Conservation (phyloP, 2,797 vertebrate species). For the Discoglossus pictus region DNA sequence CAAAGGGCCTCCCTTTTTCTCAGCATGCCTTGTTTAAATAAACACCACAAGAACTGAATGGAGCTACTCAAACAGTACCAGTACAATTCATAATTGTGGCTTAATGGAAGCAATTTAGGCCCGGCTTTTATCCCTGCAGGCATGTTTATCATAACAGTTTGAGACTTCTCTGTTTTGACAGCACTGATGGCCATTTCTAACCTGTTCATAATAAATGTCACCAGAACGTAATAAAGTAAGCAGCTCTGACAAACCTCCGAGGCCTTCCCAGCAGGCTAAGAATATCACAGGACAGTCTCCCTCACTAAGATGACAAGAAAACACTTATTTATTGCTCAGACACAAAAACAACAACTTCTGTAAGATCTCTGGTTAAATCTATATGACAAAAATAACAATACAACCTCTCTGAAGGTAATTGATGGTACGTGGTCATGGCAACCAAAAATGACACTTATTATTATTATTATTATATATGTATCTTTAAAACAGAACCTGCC, state of each 20-base stretch:
- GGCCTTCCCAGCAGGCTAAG: slow-evolving; percentile 47
- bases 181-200: slow-evolving; percentile 58
- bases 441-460: too few relatives aligned
- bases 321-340: slow-evolving; percentile 52
- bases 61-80: slow-evolving; percentile 55
- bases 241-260: slow-evolving; percentile 43
- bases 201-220: slow-evolving; percentile 68
- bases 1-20: slow-evolving; percentile 5
- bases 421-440: too few relatives aligned
- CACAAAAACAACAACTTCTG: too few relatives aligned
- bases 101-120: slow-evolving; percentile 68
- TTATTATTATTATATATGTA: too few relatives aligned
- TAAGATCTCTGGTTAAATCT: too few relatives aligned
- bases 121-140: slow-evolving; percentile 59
- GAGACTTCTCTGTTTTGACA: slow-evolving; percentile 60
- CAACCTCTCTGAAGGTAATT: too few relatives aligned
- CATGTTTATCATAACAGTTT: slow-evolving; percentile 68
- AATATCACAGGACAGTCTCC: slow-evolving; percentile 48
- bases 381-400: too few relatives aligned
- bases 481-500: too few relatives aligned
- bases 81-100: slow-evolving; percentile 66
- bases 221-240: slow-evolving; percentile 45
- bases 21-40: slow-evolving; percentile 54
- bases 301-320: slow-evolving; percentile 49
- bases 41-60: slow-evolving; percentile 58